Conservation (phyloP, 1,140 invertebrate genomes). For the Megathymus violae region DNA sequence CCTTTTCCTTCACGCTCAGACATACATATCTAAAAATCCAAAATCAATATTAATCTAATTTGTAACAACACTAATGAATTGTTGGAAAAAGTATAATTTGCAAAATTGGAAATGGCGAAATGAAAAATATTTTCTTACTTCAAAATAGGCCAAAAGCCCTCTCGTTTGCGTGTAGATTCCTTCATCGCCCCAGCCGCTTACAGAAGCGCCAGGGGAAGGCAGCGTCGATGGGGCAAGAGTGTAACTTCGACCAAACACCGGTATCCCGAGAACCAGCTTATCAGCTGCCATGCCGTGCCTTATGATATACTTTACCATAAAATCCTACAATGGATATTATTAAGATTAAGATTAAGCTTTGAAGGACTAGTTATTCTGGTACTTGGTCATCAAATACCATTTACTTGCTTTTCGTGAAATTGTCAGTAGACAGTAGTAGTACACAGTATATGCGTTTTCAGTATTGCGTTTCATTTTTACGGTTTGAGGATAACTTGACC, state of each 20-base stretch:
- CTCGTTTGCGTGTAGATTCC: slow-evolving; percentile 87
- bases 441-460: too few species aligned
- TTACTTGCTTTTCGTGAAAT: too few species aligned
- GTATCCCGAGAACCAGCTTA: slow-evolving; percentile 88
- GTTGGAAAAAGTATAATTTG: too few species aligned
- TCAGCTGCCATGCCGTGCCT: slow-evolving; percentile 78
- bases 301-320: slow-evolving; percentile 76
- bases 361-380: background rate
- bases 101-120: too few species aligned
- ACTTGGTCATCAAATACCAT: background rate
- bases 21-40: slow-evolving; percentile 86
- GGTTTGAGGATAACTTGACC: background rate
- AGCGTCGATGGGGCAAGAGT: slow-evolving; percentile 79
- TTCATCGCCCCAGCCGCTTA: slow-evolving; percentile 82
- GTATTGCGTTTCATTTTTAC: too few species aligned
- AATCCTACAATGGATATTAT: too few species aligned
- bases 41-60: too few species aligned
- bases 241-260: slow-evolving; percentile 87
- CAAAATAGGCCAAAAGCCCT: slow-evolving; percentile 87
- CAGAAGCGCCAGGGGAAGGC: slow-evolving; percentile 81
- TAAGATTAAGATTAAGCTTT: too few species aligned
- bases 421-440: too few species aligned
- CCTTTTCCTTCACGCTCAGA: slow-evolving; percentile 86
- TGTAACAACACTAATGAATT: too few species aligned
- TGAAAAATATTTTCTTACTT: slow-evolving; percentile 77